These are phyloP conservation scores for Intellagama lesueurii DNA, from an alignment of 2,797 vertebrate species.

Conservation along the genomic window DNA sequence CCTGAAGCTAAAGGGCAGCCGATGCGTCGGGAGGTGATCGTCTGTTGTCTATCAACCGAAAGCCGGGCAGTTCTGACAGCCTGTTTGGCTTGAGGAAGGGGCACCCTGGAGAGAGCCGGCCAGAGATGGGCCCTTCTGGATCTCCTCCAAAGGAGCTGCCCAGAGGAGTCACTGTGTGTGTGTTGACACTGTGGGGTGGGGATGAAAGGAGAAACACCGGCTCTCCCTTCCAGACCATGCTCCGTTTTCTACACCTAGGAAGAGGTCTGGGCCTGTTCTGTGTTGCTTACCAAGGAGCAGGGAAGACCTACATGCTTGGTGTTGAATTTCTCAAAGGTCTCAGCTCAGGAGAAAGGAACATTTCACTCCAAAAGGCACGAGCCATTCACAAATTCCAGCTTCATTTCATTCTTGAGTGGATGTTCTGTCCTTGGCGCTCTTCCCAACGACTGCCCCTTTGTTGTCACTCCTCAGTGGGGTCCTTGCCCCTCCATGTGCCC, in stretches of 20 bases:
- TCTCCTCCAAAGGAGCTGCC: neutral
- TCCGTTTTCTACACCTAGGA: neutral
- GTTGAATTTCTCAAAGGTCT: too few relatives aligned
- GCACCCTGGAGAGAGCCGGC: neutral
- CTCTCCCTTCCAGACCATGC: neutral
- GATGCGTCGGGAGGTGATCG: neutral
- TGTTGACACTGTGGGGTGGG: neutral
- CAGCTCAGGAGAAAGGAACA: neutral
- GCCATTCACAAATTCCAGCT: neutral
- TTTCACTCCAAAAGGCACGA: neutral
- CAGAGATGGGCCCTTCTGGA: neutral
- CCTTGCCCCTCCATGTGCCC: neutral
- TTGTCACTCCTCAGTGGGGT: neutral
- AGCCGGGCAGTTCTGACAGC: neutral
- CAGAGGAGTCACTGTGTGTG: neutral
- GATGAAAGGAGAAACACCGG: neutral
- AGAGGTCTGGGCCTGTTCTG: neutral
- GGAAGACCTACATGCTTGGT: too few relatives aligned
- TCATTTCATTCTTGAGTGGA: neutral
- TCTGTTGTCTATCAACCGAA: conserved; percentile 29
- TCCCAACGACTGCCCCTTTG: neutral
- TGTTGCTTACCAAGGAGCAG: neutral
- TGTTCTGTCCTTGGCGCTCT: too few relatives aligned
- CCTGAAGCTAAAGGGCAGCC: conserved; percentile 37
- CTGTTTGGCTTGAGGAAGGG: neutral